Percentiles rank a stretch among this genome's conserved stretches.
These are phyloP conservation scores for Oligia latruncula DNA, from an alignment of 2,888 invertebrate genomes.

Conservation along the genomic window DNA sequence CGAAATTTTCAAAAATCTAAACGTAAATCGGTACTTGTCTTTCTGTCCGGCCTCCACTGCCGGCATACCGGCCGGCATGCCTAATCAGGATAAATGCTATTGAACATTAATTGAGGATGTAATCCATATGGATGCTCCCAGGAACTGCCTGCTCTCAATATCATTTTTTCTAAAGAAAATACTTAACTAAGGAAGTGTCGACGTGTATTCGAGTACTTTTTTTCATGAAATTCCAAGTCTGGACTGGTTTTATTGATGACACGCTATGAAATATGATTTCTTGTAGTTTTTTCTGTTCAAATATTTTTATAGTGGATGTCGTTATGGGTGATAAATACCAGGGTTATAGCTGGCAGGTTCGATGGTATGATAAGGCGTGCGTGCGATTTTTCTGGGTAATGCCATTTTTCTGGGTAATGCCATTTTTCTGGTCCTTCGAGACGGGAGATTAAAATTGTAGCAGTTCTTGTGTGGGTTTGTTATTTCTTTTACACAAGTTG, in stretches of 20 bases:
- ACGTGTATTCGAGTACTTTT: slow-evolving; percentile 48
- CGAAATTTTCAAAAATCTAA: background rate
- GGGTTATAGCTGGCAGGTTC: slow-evolving; percentile 36
- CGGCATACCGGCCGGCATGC: slow-evolving; percentile 58
- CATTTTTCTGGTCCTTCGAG: slow-evolving; percentile 28
- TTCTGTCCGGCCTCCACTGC: slow-evolving; percentile 17
- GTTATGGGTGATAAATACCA: slow-evolving; percentile 64
- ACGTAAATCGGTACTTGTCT: background rate
- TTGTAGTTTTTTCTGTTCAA: slow-evolving; percentile 53
- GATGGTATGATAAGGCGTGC: slow-evolving; percentile 48
- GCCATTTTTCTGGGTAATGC: slow-evolving; percentile 36
- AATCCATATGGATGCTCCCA: slow-evolving; percentile 71
- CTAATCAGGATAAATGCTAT: slow-evolving; percentile 75
- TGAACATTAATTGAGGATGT: slow-evolving; percentile 76
- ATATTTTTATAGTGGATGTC: slow-evolving; percentile 52
- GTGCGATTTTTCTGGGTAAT: slow-evolving; percentile 57
- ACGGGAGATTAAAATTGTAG: slow-evolving; percentile 55
- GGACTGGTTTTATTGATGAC: slow-evolving; percentile 55
- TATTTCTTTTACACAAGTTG: slow-evolving; percentile 31
- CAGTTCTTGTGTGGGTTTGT: slow-evolving; percentile 31
- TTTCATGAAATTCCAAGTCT: slow-evolving; percentile 52
- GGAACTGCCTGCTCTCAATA: slow-evolving; percentile 65
- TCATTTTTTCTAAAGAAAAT: slow-evolving; percentile 60
- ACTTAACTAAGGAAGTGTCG: slow-evolving; percentile 59
- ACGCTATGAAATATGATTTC: slow-evolving; percentile 56